Base-by-base conservation (phyloP, 2,113 vertebrate species). In the Ascaphus truei region DNA sequence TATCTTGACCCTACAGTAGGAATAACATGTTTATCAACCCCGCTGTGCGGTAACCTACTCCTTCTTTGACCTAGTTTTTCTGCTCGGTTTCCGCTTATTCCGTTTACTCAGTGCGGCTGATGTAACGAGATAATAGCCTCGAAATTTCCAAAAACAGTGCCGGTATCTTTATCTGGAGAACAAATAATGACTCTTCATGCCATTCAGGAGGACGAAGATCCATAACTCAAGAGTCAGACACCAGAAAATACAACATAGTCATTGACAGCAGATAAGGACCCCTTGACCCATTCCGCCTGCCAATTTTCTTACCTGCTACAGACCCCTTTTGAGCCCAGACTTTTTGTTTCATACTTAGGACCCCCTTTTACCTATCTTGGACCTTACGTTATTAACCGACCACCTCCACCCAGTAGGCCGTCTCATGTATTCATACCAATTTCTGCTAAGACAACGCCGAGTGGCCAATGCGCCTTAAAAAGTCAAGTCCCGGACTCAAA, bases 21-120 rank as follows among this genome's bases (percentile, higher is more conserved):
- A 68, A 59, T 68, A 68, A 68, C 55, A 68, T 57, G 41, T 68
- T 68, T 60, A 60, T 59, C 43, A 50, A 10, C 4, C 4, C 41
- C 37, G 66, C 15, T 16, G 30, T 50, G 59, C 25, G n/a, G 30
- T 27, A 50, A 48, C 43, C 41, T 57, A 22, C 34, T 56, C 47
- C 25, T 39, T 43, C 34, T 43, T 57, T n/a, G 13, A 51, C 33
- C 52, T 68, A 59, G 20, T 59, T 68, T 68, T 47, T 36, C 20
- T 48, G 23, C 41, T 39, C 23, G 22, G 41, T 56, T 50, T 60
- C 55, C 55, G 66, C 25, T 59, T 31, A 5, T 5, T 59, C 7
- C 41, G 66, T 59, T 68, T 50, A 68, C 36, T 68, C 43, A 68
- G 31, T 36, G 23, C 23, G 15, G n/a, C 66, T 68, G 66, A 50